Evolutionary conservation across 2,888 invertebrate species (phyloP).

Genomic region (Strigamia transsilvanica): DNA sequence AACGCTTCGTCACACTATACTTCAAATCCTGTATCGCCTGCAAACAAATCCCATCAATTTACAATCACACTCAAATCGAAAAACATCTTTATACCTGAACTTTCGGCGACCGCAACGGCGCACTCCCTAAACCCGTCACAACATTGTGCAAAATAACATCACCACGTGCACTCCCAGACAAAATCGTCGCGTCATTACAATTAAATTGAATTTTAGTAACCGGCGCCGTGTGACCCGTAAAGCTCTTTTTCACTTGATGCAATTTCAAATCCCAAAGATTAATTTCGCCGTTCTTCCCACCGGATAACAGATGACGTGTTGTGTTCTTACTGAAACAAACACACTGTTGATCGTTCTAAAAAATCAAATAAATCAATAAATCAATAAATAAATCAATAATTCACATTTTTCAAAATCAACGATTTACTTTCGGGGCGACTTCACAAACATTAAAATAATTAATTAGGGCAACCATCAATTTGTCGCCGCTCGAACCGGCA

Average conservation of each 20-base stretch:
- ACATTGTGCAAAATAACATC: conserved; percentile 63
- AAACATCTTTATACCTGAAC: not conserved
- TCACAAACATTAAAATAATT: conserved; percentile 3
- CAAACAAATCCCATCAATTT: conserved; percentile 44
- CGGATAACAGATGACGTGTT: conserved; percentile 51
- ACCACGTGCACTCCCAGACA: conserved; percentile 62
- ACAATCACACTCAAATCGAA: not conserved
- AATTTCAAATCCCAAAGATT: conserved; percentile 54
- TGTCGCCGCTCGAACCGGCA: conserved; percentile 50
- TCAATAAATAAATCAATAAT: no score
- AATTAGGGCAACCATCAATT: conserved; percentile 29
- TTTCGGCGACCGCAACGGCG: conserved; percentile 59
- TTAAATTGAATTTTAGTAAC: conserved; percentile 62
- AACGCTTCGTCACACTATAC: conserved; percentile 61
- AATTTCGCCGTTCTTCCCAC: conserved; percentile 40
- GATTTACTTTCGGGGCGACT: not conserved
- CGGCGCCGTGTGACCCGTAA: conserved; percentile 61
- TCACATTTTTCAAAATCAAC: no score
- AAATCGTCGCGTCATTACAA: conserved; percentile 62
- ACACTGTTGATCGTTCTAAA: conserved; percentile 53
- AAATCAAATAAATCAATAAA: not conserved
- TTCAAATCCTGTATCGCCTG: conserved; percentile 62
- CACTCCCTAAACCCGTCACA: conserved; percentile 61
- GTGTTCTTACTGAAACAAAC: conserved; percentile 50
- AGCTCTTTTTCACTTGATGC: conserved; percentile 45